These are phyloP conservation scores for Acrobasis consociella DNA, from an alignment of 2,888 invertebrate species.

Conservation along the genomic window DNA sequence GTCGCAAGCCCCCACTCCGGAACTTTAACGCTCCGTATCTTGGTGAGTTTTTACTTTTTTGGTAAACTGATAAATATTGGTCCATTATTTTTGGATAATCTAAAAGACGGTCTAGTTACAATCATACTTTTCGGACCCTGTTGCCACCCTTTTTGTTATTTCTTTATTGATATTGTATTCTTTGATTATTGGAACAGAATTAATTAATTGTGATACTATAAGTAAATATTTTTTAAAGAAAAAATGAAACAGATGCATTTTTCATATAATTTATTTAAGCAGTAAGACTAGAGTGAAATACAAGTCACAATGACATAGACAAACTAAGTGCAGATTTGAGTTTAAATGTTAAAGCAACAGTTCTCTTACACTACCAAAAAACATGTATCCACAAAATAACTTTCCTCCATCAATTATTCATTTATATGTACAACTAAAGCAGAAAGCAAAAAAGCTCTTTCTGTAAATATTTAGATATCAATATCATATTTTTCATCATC, in stretches of 20 bases:
- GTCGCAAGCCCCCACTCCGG: too few relatives aligned
- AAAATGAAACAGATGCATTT: slow-evolving; percentile 28
- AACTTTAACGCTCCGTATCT: too few relatives aligned
- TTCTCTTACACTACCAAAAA: slow-evolving; percentile 42
- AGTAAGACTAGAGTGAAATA: slow-evolving; percentile 36
- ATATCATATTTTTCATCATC: slow-evolving; percentile 81
- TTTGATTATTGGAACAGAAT: too few relatives aligned
- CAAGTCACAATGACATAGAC: slow-evolving; percentile 26
- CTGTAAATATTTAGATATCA: slow-evolving; percentile 55
- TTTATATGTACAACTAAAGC: slow-evolving; percentile 32
- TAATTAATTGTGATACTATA: too few relatives aligned
- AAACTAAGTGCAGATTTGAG: slow-evolving; percentile 36
- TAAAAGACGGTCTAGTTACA: too few relatives aligned
- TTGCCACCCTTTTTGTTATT: too few relatives aligned
- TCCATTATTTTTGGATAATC: too few relatives aligned
- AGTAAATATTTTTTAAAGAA: too few relatives aligned
- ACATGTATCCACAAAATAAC: slow-evolving; percentile 38
- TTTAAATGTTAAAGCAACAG: slow-evolving; percentile 22
- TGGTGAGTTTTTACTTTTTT: too few relatives aligned
- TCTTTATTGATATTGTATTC: too few relatives aligned
- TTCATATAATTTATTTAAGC: slow-evolving; percentile 43
- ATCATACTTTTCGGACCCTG: too few relatives aligned
- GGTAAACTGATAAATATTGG: too few relatives aligned
- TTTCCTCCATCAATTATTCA: slow-evolving; percentile 25
- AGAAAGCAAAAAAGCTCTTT: slow-evolving; percentile 21